Percentiles rank a stretch among this genome's conserved stretches.
Conservation (phyloP, 2,888 invertebrate species). For the Drosophila siamana region DNA sequence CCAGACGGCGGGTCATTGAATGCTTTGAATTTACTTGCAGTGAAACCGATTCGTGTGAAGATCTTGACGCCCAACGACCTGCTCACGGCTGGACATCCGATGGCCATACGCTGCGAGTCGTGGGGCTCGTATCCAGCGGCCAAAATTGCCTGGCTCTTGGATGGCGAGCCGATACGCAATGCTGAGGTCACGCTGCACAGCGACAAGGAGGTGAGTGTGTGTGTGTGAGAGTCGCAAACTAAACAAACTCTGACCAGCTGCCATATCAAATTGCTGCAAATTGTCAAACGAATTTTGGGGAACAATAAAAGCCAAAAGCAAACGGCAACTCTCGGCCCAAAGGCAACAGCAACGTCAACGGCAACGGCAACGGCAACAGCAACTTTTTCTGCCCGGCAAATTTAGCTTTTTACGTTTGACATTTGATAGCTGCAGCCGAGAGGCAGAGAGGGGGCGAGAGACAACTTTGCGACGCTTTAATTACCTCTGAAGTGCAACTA, state of each 20-base stretch:
- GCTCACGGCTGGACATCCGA: slow-evolving; percentile 90
- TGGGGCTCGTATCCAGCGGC: slow-evolving; percentile 94
- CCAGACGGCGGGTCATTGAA: slow-evolving; percentile 25
- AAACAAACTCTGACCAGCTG: neutral
- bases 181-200: slow-evolving; percentile 88
- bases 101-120: slow-evolving; percentile 91
- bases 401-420: slow-evolving; percentile 63
- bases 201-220: slow-evolving; percentile 83
- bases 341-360: neutral
- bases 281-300: slow-evolving; percentile 24
- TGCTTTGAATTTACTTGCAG: slow-evolving; percentile 85
- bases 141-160: slow-evolving; percentile 92
- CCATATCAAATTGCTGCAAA: slow-evolving; percentile 35
- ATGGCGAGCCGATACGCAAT: slow-evolving; percentile 89
- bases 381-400: slow-evolving; percentile 40
- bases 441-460: slow-evolving; percentile 15
- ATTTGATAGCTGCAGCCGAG: slow-evolving; percentile 64
- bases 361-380: slow-evolving; percentile 23
- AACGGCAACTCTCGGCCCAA: neutral
- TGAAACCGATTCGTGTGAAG: slow-evolving; percentile 92
- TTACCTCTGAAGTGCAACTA: slow-evolving; percentile 54
- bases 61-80: slow-evolving; percentile 90
- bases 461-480: slow-evolving; percentile 52
- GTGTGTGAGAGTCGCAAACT: neutral
- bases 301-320: slow-evolving; percentile 13